phyloP scores from a whole-genome alignment of 1,140 invertebrate genomes.

The Drosophila biarmipes region DNA sequence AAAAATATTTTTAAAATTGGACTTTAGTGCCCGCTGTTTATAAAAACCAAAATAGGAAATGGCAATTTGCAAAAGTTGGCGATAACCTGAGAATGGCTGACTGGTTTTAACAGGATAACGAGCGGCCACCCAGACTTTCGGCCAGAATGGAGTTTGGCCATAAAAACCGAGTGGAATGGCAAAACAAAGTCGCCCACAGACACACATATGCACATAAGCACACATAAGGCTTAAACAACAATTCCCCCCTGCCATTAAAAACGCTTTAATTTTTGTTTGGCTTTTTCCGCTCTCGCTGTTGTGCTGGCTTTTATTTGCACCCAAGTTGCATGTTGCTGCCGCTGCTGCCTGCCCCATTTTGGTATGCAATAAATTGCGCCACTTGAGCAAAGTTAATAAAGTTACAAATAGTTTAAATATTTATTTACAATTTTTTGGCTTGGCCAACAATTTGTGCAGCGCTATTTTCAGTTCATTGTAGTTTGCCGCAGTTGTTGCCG shows the following conservation, averaged over 20 bases:
- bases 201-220: background rate
- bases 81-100: background rate
- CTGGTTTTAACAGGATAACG: background rate
- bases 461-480: conserved; percentile 58
- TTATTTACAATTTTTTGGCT: conserved; percentile 79
- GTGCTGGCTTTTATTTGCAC: conserved; percentile 18
- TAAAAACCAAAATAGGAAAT: background rate
- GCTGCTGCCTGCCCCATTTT: conserved; percentile 17
- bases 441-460: conserved; percentile 64
- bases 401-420: conserved; percentile 82
- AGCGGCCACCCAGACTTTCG: background rate
- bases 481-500: conserved; percentile 31
- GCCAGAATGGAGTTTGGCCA: conserved; percentile 22
- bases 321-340: conserved; percentile 28
- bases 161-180: conserved; percentile 41
- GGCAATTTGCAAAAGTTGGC: background rate
- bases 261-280: conserved; percentile 44
- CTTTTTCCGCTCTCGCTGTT: conserved; percentile 20
- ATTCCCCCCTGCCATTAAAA: conserved; percentile 55
- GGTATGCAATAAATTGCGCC: conserved; percentile 79
- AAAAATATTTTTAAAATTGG: too few species aligned
- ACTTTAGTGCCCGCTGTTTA: too few species aligned
- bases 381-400: conserved; percentile 82
- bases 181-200: conserved; percentile 9
- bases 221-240: conserved; percentile 37